Evolutionary conservation across 2,888 invertebrate species (phyloP).

Genomic region (Mesorhabditis spiculigera): DNA sequence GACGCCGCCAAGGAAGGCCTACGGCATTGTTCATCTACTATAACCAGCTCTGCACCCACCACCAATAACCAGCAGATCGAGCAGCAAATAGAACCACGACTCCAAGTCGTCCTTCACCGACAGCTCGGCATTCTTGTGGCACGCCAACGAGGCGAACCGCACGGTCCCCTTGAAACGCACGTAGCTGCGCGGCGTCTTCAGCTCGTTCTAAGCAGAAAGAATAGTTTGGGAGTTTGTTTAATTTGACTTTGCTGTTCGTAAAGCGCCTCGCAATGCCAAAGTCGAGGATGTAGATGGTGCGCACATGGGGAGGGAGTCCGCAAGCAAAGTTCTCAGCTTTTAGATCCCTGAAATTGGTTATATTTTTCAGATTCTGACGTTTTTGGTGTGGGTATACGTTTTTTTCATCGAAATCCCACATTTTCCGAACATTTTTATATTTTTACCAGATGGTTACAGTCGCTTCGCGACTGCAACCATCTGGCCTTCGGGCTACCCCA

Average conservation of each 20-base stretch:
- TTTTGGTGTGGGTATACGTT: no score
- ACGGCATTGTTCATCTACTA: not conserved
- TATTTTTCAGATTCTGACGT: no score
- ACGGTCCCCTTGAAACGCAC: conserved; percentile 45
- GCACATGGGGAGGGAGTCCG: conserved; percentile 17
- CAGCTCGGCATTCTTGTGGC: conserved; percentile 40
- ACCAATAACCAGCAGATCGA: conserved; percentile 35
- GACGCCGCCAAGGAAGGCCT: conserved; percentile 1
- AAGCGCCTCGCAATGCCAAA: conserved; percentile 48
- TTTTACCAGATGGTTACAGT: no score
- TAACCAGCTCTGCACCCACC: not conserved
- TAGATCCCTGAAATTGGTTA: conserved; percentile 22
- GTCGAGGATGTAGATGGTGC: conserved; percentile 46
- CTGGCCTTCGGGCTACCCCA: no score
- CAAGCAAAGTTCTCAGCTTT: conserved; percentile 48
- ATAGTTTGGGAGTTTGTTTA: not conserved
- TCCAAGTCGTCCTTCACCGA: conserved; percentile 51
- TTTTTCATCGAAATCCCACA: no score
- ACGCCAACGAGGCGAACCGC: conserved; percentile 45
- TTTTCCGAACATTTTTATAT: no score
- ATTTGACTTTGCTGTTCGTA: conserved; percentile 25
- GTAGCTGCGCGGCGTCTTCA: conserved; percentile 33
- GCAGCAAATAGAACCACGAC: conserved; percentile 49
- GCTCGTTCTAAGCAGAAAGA: conserved; percentile 16
- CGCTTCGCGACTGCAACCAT: no score